Conservation (phyloP, 2,113 vertebrate species). For the Vidua chalybeata region DNA sequence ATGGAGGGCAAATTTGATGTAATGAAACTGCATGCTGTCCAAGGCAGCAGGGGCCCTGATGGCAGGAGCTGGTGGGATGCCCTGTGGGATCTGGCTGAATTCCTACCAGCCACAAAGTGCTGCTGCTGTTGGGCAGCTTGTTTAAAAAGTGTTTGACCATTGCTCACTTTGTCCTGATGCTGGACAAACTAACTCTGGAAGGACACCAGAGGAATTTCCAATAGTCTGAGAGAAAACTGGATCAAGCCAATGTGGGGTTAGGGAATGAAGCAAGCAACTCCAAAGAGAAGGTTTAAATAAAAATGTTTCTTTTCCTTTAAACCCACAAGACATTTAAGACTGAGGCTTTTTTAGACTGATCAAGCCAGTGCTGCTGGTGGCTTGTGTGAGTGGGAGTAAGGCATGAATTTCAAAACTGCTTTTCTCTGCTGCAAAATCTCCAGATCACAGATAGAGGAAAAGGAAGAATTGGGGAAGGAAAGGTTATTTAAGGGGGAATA, state of each 20-base stretch:
- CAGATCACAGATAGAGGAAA: neutral
- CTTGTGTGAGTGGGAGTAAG: neutral
- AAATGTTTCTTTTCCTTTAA: neutral
- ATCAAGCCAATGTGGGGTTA: neutral
- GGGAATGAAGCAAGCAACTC: neutral
- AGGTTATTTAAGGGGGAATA: neutral
- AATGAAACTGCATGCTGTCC: neutral
- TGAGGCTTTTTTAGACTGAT: neutral
- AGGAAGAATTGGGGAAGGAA: neutral
- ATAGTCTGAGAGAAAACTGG: neutral
- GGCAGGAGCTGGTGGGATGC: neutral
- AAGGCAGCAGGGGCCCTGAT: accelerated
- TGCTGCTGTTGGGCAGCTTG: neutral
- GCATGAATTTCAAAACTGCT: neutral
- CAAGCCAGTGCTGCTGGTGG: neutral
- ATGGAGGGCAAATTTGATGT: neutral
- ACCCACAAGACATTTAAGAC: neutral
- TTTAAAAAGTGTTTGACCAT: neutral
- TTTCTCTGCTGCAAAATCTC: neutral
- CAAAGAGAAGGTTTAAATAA: neutral
- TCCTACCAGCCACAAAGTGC: neutral
- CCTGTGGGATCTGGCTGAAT: neutral
- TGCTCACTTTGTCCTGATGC: neutral
- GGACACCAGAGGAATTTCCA: neutral
- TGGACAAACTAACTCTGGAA: neutral